phyloP scores from a whole-genome alignment of 1,140 invertebrate species.

The Brachystomella parvula region DNA sequence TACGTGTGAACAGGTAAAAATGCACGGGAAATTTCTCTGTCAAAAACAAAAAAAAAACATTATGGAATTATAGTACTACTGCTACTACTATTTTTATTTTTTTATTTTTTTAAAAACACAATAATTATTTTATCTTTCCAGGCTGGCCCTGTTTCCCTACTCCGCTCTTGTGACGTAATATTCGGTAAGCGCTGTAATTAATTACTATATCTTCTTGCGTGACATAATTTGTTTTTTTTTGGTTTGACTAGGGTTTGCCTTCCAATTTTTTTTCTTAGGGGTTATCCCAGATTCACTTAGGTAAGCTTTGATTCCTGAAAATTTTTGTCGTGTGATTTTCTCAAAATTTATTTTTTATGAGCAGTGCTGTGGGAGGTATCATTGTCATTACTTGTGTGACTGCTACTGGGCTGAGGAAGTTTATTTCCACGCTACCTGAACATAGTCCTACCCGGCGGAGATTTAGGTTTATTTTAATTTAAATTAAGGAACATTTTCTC shows the following conservation, averaged over 20 bases:
- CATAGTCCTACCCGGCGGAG: conserved; percentile 12
- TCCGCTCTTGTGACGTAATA: conserved; percentile 17
- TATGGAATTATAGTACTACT: too few species aligned
- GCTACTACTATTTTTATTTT: neutral
- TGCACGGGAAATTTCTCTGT: neutral
- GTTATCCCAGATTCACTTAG: conserved; percentile 26
- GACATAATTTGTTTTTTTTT: neutral
- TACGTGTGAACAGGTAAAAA: conserved; percentile 26
- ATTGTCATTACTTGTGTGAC: conserved; percentile 20
- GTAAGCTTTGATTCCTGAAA: conserved; percentile 4
- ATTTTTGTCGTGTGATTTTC: neutral
- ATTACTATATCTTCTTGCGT: neutral
- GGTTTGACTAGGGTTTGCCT: conserved; percentile 18
- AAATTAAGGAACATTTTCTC: too few species aligned
- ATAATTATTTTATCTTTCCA: neutral
- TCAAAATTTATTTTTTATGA: neutral
- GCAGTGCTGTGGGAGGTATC: conserved; percentile 14
- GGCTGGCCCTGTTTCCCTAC: conserved; percentile 18
- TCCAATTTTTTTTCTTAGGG: conserved; percentile 26
- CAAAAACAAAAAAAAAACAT: too few species aligned
- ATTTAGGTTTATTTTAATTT: neutral
- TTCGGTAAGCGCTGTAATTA: neutral
- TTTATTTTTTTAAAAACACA: neutral
- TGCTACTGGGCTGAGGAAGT: conserved; percentile 21
- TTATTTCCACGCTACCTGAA: conserved; percentile 13